Base-by-base conservation (phyloP, 92 coral and sea anemone genomes). In the Parazoanthus atlanticus region DNA sequence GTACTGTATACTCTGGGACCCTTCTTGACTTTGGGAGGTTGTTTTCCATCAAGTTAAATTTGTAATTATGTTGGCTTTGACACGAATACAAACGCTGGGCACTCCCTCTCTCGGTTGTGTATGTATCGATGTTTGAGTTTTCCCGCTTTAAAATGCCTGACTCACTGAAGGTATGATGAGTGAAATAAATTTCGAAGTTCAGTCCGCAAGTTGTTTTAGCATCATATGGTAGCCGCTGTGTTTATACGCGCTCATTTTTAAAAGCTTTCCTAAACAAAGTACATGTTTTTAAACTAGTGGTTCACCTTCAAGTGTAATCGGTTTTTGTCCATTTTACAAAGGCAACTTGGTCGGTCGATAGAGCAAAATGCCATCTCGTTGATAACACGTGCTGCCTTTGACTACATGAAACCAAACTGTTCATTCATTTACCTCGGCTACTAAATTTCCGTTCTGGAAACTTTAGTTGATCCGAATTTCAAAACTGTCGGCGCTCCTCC, bases 11-110 rank as follows among this genome's bases (percentile, higher is more conserved):
- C 5, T 49, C 46, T 70, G 38, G 87, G 46, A 49, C 87, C 34
- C 54, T 67, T 82, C 61, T 69, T 69, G 72, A 65, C 10, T 43
- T 82, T 28, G 76, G 76, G n/a, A 64, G 21, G 56, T 75, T 75
- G 79, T 75, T 36, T 36, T 36, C 6, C 25, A 75, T 33, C 52
- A 36, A 23, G 40, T 30, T 74, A 3, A 75, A 36, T 7, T 75
- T 4, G 3, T 73, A 9, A 73, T 75, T 75, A 36, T 17, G 52
- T 75, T 36, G 25, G 78, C 19, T 23, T 19, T 7, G 8, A 32
- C 12, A 12, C 7, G 28, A 8, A 2, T 23, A 61, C 8, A 61
- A 61, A 15, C 7, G 69, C 26, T 25, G 69, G 28, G 16, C 69
- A 61, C 69, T 61, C 69, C 69, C 26, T 3, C 6, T 61, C 69